phyloP scores from a whole-genome alignment of 2,888 invertebrate species.

The Leptinotarsa juncta region DNA sequence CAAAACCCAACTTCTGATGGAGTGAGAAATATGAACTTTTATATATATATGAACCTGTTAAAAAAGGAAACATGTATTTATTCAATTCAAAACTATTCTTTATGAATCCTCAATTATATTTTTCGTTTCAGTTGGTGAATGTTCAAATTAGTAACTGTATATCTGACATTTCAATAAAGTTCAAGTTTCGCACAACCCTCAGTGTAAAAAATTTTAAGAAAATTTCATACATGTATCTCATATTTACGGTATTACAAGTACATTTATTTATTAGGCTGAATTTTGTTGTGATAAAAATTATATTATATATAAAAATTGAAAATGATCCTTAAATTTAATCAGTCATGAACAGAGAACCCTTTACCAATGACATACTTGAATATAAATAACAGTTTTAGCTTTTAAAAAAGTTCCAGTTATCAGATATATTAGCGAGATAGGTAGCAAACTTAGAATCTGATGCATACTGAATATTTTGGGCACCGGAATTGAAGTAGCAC shows the following conservation, averaged over 20 bases:
- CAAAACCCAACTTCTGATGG: neutral
- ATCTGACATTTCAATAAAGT: neutral
- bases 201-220: neutral
- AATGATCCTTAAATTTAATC: conserved; percentile 36
- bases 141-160: neutral
- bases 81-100: conserved; percentile 1
- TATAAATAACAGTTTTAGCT: conserved; percentile 27
- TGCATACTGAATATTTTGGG: conserved; percentile 68
- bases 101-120: neutral
- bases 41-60: no score
- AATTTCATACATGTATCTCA: neutral
- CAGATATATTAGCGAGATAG: conserved; percentile 70
- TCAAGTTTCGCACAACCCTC: neutral
- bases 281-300: neutral
- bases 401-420: conserved; percentile 66
- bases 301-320: neutral
- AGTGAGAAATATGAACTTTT: neutral
- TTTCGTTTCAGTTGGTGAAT: neutral
- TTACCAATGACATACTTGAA: conserved; percentile 31
- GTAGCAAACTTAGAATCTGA: conserved; percentile 67
- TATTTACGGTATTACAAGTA: neutral
- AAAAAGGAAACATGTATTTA: neutral
- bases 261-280: neutral
- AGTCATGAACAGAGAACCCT: conserved; percentile 35
- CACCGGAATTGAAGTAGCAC: conserved; percentile 65